These are phyloP conservation scores for Cochlearius cochlearius DNA, from an alignment of 2,113 vertebrate species.

Conservation along the genomic window DNA sequence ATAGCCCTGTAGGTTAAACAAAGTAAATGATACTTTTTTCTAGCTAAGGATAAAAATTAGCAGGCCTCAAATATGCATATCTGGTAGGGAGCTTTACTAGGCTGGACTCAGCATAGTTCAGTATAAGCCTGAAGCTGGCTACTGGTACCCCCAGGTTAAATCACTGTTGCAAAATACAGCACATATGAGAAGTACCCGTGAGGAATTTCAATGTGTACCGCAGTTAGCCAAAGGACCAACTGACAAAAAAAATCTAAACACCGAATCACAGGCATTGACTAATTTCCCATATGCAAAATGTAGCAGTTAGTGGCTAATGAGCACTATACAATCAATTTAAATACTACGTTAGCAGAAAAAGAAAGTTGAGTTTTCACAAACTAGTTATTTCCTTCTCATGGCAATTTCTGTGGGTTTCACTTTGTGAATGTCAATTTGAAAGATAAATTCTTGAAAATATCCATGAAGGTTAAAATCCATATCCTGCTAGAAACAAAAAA, in stretches of 20 bases:
- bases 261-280: neutral
- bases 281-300: neutral
- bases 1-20: neutral
- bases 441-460: neutral
- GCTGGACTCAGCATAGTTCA: neutral
- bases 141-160: neutral
- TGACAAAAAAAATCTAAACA: neutral
- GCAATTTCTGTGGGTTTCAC: neutral
- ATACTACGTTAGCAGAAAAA: neutral
- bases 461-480: neutral
- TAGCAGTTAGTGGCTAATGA: neutral
- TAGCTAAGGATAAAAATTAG: neutral
- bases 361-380: neutral
- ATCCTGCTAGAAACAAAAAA: neutral
- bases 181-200: neutral
- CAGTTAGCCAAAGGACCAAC: neutral
- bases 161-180: neutral
- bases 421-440: neutral
- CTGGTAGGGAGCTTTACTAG: neutral
- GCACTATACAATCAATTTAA: neutral
- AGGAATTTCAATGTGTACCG: neutral
- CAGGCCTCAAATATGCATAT: neutral
- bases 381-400: neutral
- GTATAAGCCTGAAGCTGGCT: neutral
- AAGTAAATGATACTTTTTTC: neutral